Percentiles rank a stretch among this genome's conserved stretches.
phyloP scores from a whole-genome alignment of 2,113 vertebrate genomes.

The Felis catus region F.catus_Fca126_mat1.0 CM031419.1:1715501-1716000 shows the following conservation, averaged over 20 bases:
- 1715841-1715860: rapidly evolving
- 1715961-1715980: rapidly evolving
- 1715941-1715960: background rate
- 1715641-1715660: background rate
- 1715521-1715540: rapidly evolving
- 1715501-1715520: background rate
- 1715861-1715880: too few relatives aligned
- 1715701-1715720: too few relatives aligned
- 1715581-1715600: background rate
- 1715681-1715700: background rate
- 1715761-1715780: background rate
- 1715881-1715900: background rate
- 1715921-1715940: background rate
- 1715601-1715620: background rate
- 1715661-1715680: background rate
- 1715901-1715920: background rate
- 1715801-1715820: background rate
- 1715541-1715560: background rate
- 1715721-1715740: background rate
- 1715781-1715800: rapidly evolving
- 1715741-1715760: rapidly evolving
- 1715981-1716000: background rate
- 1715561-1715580: background rate
- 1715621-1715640: background rate
- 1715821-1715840: rapidly evolving